Evolutionary conservation across 2,113 vertebrate genomes (phyloP).

Genomic region (Xenopus laevis): DNA sequence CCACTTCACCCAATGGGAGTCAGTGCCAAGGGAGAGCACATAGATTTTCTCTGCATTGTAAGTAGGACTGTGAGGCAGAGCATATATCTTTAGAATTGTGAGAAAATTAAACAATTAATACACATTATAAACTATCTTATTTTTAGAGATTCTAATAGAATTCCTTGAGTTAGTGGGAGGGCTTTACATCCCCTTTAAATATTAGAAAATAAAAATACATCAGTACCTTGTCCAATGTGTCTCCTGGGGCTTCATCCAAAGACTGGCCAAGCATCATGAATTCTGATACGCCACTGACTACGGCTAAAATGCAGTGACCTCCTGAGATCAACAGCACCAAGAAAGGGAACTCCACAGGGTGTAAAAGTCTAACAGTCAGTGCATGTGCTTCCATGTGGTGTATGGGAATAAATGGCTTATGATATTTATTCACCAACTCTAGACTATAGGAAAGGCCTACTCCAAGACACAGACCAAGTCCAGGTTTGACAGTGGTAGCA

Average conservation of each 20-base stretch:
- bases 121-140: no score
- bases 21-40: no score
- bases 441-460: constrained; percentile 80
- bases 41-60: no score
- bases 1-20: no score
- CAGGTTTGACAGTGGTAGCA: constrained; percentile 87
- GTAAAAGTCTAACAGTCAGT: constrained; percentile 78
- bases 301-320: constrained; percentile 84
- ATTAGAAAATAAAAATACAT: background rate
- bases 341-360: constrained; percentile 81
- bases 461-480: constrained; percentile 78
- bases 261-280: constrained; percentile 86
- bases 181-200: no score
- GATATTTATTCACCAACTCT: constrained; percentile 65
- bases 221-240: constrained; percentile 87
- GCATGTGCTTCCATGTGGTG: constrained; percentile 98
- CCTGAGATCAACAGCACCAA: constrained; percentile 89
- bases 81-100: no score
- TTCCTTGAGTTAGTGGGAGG: no score
- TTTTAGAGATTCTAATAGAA: no score
- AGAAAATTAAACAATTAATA: no score
- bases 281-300: constrained; percentile 80
- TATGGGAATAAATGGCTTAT: constrained; percentile 87
- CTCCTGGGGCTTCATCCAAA: constrained; percentile 84
- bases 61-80: no score